Evolutionary conservation across 1,140 invertebrate species (phyloP).

Genomic region (Venturia canescens): DNA sequence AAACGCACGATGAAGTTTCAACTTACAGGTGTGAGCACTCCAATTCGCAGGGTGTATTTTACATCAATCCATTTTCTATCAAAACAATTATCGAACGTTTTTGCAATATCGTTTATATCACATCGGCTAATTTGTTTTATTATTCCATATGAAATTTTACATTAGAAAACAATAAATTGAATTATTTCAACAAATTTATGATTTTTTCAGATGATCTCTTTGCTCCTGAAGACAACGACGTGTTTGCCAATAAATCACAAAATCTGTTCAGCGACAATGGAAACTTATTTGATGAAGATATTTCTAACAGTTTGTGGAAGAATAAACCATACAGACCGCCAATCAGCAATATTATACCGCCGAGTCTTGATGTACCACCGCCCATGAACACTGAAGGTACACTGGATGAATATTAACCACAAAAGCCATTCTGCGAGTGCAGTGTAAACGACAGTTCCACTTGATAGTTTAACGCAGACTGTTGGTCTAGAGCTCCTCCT

Average conservation of each 20-base stretch:
- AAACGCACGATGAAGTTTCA: no score
- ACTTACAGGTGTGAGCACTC: no score
- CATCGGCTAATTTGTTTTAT: not conserved
- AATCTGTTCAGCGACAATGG: slow-evolving; percentile 61
- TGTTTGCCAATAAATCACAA: slow-evolving; percentile 60
- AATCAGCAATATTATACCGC: slow-evolving; percentile 71
- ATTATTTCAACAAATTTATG: not conserved
- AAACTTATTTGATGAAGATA: slow-evolving; percentile 66
- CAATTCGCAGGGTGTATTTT: no score
- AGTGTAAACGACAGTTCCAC: no score
- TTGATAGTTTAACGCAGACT: no score
- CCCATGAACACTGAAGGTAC: slow-evolving; percentile 61
- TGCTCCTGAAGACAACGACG: slow-evolving; percentile 57
- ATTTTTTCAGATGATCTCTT: slow-evolving; percentile 66
- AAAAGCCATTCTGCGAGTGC: no score
- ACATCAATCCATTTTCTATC: not conserved
- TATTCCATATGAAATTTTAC: not conserved
- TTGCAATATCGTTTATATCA: not conserved
- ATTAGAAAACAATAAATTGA: not conserved
- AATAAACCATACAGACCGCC: slow-evolving; percentile 60
- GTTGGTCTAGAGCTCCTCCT: no score
- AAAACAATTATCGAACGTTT: not conserved
- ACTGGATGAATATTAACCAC: not conserved
- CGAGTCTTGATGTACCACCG: slow-evolving; percentile 72
- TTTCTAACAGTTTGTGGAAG: slow-evolving; percentile 62